Evolutionary conservation across 1,140 invertebrate species (phyloP).

Genomic region (Matsumurasca onukii): DNA sequence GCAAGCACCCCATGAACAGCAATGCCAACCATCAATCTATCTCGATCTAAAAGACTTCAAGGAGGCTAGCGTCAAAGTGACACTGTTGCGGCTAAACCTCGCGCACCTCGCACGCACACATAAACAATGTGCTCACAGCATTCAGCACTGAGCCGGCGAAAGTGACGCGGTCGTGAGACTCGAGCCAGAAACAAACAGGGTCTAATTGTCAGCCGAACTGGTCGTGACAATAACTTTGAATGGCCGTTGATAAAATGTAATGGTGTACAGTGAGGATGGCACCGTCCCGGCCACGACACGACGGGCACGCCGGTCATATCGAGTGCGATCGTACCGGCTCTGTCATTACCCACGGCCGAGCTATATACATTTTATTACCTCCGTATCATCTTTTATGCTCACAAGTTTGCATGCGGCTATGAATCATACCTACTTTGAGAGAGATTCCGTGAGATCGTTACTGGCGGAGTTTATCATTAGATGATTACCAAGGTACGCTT

Average conservation of each 20-base stretch:
- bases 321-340: constrained; percentile 9
- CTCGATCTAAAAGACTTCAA: too few species aligned
- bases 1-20: too few species aligned
- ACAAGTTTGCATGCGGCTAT: constrained; percentile 13
- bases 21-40: too few species aligned
- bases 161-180: constrained; percentile 13
- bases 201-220: constrained; percentile 4
- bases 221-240: constrained; percentile 18
- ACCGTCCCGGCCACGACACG: too few species aligned
- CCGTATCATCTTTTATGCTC: constrained; percentile 14
- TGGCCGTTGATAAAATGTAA: constrained; percentile 16
- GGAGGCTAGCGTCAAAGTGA: too few species aligned
- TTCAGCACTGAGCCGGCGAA: too few species aligned
- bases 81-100: too few species aligned
- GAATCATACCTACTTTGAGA: too few species aligned
- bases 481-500: neutral
- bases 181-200: constrained; percentile 17
- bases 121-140: too few species aligned
- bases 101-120: too few species aligned
- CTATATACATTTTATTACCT: constrained; percentile 13
- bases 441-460: too few species aligned
- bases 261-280: neutral
- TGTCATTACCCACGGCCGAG: constrained; percentile 3
- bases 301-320: too few species aligned
- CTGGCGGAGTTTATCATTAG: neutral